phyloP scores from a whole-genome alignment of 2,797 vertebrate species.

The Parauchenoglanis ngamensis region DNA sequence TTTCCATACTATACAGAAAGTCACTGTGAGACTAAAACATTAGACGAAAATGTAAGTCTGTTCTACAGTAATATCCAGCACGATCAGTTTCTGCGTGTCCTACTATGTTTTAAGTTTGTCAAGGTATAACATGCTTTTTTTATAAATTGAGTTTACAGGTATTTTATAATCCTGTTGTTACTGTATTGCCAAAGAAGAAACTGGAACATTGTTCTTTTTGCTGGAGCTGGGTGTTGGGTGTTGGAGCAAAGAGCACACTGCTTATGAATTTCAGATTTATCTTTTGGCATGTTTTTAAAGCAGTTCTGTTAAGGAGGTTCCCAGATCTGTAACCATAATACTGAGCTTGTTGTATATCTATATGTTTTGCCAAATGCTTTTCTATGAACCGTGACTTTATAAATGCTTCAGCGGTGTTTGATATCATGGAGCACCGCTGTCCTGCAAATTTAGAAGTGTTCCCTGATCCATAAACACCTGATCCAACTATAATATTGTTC shows the following conservation, averaged over 20 bases:
- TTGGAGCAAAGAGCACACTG: neutral
- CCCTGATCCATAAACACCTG: neutral
- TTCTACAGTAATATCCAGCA: neutral
- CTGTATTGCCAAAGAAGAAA: too few relatives aligned
- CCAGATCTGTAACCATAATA: neutral
- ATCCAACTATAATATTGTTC: conserved; percentile 18
- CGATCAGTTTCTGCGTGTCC: neutral
- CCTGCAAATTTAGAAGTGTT: neutral
- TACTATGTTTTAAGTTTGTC: neutral
- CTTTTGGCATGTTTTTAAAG: neutral
- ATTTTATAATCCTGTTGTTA: neutral
- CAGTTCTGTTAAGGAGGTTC: neutral
- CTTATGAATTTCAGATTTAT: neutral
- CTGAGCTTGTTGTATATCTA: neutral
- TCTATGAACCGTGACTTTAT: neutral
- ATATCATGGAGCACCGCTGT: neutral
- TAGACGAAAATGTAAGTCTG: neutral
- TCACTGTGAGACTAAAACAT: neutral
- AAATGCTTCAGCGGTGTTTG: neutral
- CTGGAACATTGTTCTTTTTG: neutral
- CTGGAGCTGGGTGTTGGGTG: neutral
- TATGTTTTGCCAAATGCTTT: neutral
- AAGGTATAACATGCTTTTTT: neutral
- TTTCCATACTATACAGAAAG: neutral
- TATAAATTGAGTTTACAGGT: neutral